Base-by-base conservation (phyloP, 2,888 invertebrate genomes). In the Ectemnius cavifrons region DNA sequence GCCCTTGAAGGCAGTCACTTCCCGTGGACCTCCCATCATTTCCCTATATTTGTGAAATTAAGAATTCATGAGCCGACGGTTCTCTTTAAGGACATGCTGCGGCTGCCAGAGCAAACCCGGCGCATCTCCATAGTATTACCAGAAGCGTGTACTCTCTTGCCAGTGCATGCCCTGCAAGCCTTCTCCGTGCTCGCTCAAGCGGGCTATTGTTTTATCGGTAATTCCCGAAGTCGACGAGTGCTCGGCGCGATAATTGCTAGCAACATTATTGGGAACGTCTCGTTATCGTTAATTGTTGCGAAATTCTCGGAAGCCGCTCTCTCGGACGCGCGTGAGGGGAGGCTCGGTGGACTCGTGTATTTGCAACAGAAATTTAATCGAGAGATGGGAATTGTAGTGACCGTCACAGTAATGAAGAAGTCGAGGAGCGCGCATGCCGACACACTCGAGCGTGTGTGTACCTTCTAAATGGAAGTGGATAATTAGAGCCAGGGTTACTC, bases 1-100 rank as follows among this genome's bases (percentile, higher is more conserved):
- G 63, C 46, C 57, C 28, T 52, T 23, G 27, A 23, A 60, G 63
- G 27, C 68, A 63, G 73, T 77, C 79, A 74, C 71, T 77, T 79
- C 73, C 52, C 63, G 72, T 61, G 68, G 58, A 73, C 73, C 52
- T 72, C 68, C 70, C 67, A 61, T 65, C 74, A 61, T 59, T 52
- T 45, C 28, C 57, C 49, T 58, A n/a, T 52, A 16, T 27, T 11
- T n/a, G 47, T 27, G 69, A 66, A 57, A 63, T 68, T 82, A 61
- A 57, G 59, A 72, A 73, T 77, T 46, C 62, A 70, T 23, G 56
- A 47, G 37, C 47, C 45, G 63, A 16, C 57, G 46, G n/a, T 47
- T 49, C 67, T 46, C 60, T 52, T 73, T 68, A 72, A 65, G 45
- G 64, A 46, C 56, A 37, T 8, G 37, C 37, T 37, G 37, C 37